Evolutionary conservation across 2,797 vertebrate species (phyloP).

Genomic region (Columba guinea): DNA sequence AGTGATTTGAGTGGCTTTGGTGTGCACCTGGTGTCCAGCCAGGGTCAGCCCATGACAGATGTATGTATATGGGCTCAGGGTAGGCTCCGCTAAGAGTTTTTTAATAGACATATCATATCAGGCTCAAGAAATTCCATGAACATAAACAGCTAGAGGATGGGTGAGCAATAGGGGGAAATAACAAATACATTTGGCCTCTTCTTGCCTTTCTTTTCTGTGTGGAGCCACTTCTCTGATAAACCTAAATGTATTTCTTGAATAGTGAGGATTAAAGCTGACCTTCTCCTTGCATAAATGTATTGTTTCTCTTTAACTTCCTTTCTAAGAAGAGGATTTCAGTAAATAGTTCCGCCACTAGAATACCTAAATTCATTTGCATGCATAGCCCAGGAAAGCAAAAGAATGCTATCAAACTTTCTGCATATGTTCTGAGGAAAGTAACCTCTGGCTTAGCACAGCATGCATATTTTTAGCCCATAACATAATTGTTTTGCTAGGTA

Average conservation of each 20-base stretch:
- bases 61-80: background rate
- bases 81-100: background rate
- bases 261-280: constrained; percentile 3
- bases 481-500: background rate
- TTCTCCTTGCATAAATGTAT: background rate
- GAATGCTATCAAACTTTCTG: background rate
- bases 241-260: background rate
- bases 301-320: constrained; percentile 15
- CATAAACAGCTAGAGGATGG: background rate
- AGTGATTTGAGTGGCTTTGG: too few species aligned
- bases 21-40: too few species aligned
- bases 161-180: background rate
- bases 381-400: background rate
- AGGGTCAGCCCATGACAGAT: background rate
- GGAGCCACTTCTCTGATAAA: background rate
- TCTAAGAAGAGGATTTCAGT: background rate
- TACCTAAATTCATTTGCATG: background rate
- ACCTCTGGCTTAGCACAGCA: background rate
- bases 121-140: background rate
- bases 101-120: background rate
- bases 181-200: background rate
- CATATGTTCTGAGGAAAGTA: background rate
- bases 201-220: background rate
- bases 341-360: background rate
- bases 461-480: background rate